Conservation (phyloP, 2,888 invertebrate species). For the Mythimna pallens region DNA sequence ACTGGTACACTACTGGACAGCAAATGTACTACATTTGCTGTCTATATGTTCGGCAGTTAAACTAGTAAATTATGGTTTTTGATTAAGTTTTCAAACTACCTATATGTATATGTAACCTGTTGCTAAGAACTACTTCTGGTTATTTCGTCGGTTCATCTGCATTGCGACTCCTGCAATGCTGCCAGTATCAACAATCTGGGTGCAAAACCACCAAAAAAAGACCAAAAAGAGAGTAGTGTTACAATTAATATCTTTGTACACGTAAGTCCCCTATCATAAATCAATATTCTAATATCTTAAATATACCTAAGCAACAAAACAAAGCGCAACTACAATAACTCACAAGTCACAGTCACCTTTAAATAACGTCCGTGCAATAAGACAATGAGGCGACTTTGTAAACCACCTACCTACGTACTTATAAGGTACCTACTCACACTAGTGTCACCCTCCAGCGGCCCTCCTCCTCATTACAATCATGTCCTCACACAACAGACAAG, state of each 20-base stretch:
- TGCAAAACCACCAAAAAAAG: background rate
- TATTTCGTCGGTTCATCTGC: background rate
- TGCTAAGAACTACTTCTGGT: too few species aligned
- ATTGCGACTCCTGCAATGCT: background rate
- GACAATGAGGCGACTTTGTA: slow-evolving; percentile 18
- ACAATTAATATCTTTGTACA: background rate
- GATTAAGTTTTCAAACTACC: too few species aligned
- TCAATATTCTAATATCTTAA: too few species aligned
- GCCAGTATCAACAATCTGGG: background rate
- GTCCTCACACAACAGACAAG: slow-evolving; percentile 56
- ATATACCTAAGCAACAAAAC: background rate
- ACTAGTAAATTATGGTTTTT: too few species aligned
- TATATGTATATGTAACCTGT: too few species aligned
- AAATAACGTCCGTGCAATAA: background rate
- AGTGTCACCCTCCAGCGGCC: slow-evolving; percentile 20
- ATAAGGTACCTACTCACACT: background rate
- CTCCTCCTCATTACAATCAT: slow-evolving; percentile 40
- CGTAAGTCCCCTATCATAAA: background rate
- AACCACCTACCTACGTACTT: slow-evolving; percentile 7
- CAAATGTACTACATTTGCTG: too few species aligned
- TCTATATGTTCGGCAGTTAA: too few species aligned
- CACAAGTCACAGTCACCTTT: background rate
- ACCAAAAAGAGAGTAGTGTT: too few species aligned
- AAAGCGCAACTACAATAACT: background rate
- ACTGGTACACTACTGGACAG: too few species aligned